Percentiles rank a stretch among this genome's conserved stretches.
phyloP scores from a whole-genome alignment of 2,888 invertebrate species.

The Ditula angustiorana region DNA sequence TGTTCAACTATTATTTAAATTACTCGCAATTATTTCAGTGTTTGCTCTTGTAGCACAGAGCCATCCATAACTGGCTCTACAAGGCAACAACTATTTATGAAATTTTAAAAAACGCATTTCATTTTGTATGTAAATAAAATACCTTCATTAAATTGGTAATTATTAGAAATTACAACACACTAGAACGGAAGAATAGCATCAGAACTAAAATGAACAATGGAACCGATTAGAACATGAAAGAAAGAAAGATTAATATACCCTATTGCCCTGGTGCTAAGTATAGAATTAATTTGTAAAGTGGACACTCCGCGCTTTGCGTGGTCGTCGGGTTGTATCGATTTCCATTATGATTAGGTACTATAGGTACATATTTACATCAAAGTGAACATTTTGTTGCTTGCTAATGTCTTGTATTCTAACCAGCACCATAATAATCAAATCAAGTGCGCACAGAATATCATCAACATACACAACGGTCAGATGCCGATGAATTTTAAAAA shows the following conservation, averaged over 20 bases:
- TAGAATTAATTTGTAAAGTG: conserved; percentile 9
- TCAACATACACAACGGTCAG: conserved; percentile 6
- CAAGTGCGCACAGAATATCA: conserved; percentile 16
- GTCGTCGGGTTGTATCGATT: conserved; percentile 24
- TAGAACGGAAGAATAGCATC: neutral
- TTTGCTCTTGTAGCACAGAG: neutral
- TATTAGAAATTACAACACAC: neutral
- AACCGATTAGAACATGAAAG: neutral
- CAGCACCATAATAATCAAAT: neutral
- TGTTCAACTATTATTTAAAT: conserved; percentile 1
- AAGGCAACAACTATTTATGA: neutral
- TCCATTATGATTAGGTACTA: conserved; percentile 17
- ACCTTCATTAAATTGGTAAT: neutral
- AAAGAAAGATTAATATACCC: neutral
- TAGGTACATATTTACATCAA: conserved; percentile 1
- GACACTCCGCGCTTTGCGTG: neutral
- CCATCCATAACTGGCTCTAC: neutral
- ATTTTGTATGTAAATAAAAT: too few relatives aligned
- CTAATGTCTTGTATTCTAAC: neutral
- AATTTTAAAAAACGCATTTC: neutral
- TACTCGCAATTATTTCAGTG: neutral
- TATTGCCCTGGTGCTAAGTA: conserved; percentile 21
- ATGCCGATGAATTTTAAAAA: conserved; percentile 55
- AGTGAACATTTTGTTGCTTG: neutral
- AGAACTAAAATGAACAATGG: neutral